Percentiles rank a stretch among this genome's conserved stretches.
Evolutionary conservation across 1,140 invertebrate genomes (phyloP).

Genomic region (Pseudoatta argentina): DNA sequence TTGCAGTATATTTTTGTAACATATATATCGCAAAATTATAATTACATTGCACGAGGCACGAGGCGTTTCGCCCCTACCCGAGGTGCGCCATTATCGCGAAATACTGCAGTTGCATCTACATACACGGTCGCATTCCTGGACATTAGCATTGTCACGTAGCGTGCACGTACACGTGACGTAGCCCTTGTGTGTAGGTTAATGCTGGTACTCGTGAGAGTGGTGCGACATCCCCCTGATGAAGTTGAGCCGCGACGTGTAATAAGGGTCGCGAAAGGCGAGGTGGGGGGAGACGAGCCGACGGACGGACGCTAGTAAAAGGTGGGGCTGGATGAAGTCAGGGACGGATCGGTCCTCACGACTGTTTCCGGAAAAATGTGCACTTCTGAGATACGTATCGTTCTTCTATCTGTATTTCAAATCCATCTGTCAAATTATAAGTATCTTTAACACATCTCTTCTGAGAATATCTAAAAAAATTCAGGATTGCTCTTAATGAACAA

Average conservation of each 20-base stretch:
- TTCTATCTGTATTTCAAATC: background rate
- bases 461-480: background rate
- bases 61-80: constrained; percentile 44
- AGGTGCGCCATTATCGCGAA: constrained; percentile 73
- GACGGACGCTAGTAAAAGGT: constrained; percentile 67
- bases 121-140: constrained; percentile 69
- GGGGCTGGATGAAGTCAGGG: constrained; percentile 57
- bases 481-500: background rate
- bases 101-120: constrained; percentile 73
- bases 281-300: constrained; percentile 69
- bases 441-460: background rate
- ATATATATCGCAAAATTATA: constrained; percentile 62
- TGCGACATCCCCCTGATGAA: constrained; percentile 83
- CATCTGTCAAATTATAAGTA: background rate
- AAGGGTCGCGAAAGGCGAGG: constrained; percentile 81
- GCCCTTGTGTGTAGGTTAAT: constrained; percentile 80
- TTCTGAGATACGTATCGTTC: background rate
- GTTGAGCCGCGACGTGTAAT: constrained; percentile 85
- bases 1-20: constrained; percentile 50
- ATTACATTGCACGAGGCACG: constrained; percentile 62
- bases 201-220: constrained; percentile 75
- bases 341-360: constrained; percentile 47
- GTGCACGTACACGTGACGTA: constrained; percentile 43
- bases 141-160: constrained; percentile 70
- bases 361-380: constrained; percentile 47